Evolutionary conservation across 2,888 invertebrate genomes (phyloP).

Genomic region (Phanerotoma sp.): DNA sequence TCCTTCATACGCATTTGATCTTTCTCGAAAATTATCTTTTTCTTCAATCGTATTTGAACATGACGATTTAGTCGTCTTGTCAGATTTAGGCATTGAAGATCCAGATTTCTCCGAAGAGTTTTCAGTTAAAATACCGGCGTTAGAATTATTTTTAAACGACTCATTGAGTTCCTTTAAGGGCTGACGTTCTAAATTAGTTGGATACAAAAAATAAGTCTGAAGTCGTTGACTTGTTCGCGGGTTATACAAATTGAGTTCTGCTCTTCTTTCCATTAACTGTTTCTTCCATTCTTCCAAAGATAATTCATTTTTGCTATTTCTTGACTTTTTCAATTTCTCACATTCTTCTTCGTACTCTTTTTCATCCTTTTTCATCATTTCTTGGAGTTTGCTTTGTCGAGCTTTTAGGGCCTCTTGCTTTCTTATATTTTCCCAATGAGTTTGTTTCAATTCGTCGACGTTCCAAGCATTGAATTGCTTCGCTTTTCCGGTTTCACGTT

Average conservation of each 20-base stretch:
- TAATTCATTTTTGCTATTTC: slow-evolving; percentile 22
- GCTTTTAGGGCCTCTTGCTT: slow-evolving; percentile 39
- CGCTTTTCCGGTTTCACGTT: slow-evolving; percentile 44
- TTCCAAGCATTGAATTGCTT: slow-evolving; percentile 49
- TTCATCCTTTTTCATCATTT: slow-evolving; percentile 44
- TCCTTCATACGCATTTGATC: not conserved
- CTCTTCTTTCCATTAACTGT: slow-evolving; percentile 41
- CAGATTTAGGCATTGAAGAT: too few species aligned
- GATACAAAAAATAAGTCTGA: slow-evolving; percentile 37
- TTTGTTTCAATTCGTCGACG: slow-evolving; percentile 24
- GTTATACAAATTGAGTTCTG: slow-evolving; percentile 45
- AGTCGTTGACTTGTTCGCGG: slow-evolving; percentile 40
- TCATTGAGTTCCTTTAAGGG: slow-evolving; percentile 21
- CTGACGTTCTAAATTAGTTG: not conserved
- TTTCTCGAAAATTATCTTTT: not conserved
- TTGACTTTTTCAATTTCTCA: slow-evolving; percentile 28
- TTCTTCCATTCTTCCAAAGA: slow-evolving; percentile 39
- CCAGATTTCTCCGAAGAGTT: too few species aligned
- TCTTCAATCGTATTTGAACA: too few species aligned
- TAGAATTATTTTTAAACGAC: not conserved
- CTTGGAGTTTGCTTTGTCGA: slow-evolving; percentile 40
- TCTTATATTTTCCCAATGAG: slow-evolving; percentile 34
- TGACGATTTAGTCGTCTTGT: too few species aligned
- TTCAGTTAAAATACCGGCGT: slow-evolving; percentile 17
- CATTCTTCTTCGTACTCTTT: slow-evolving; percentile 39